phyloP scores from a whole-genome alignment of 2,113 vertebrate species.

The Colinus virginianus region DNA sequence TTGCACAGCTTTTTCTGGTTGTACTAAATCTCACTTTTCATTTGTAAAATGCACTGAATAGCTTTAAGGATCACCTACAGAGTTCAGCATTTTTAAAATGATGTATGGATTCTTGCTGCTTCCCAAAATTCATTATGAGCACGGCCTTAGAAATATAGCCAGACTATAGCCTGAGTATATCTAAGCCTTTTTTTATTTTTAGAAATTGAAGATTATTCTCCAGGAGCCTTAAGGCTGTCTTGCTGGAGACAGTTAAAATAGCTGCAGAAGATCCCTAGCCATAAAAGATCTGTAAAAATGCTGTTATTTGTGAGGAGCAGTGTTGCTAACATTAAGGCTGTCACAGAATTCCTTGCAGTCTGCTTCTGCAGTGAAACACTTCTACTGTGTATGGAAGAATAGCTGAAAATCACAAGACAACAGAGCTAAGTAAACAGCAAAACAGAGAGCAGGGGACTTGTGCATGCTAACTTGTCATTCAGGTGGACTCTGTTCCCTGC shows the following conservation, averaged over 20 bases:
- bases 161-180: not conserved
- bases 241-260: not conserved
- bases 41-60: not conserved
- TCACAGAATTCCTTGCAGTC: not conserved
- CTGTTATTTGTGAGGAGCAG: not conserved
- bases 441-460: not conserved
- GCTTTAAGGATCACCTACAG: not conserved
- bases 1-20: not conserved
- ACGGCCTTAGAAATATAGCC: not conserved
- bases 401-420: not conserved
- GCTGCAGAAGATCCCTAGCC: not conserved
- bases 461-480: not conserved
- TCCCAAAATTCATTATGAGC: not conserved
- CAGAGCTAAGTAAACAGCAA: slow-evolving; percentile 15
- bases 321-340: not conserved
- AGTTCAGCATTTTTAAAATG: not conserved
- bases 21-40: not conserved
- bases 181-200: not conserved
- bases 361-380: not conserved
- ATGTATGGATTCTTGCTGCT: not conserved
- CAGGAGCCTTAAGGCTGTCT: not conserved
- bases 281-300: not conserved
- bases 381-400: slow-evolving; percentile 28
- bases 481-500: not conserved
- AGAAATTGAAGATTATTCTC: not conserved